These are phyloP conservation scores for Netelia virgata DNA, from an alignment of 2,888 invertebrate species.

Conservation along the genomic window DNA sequence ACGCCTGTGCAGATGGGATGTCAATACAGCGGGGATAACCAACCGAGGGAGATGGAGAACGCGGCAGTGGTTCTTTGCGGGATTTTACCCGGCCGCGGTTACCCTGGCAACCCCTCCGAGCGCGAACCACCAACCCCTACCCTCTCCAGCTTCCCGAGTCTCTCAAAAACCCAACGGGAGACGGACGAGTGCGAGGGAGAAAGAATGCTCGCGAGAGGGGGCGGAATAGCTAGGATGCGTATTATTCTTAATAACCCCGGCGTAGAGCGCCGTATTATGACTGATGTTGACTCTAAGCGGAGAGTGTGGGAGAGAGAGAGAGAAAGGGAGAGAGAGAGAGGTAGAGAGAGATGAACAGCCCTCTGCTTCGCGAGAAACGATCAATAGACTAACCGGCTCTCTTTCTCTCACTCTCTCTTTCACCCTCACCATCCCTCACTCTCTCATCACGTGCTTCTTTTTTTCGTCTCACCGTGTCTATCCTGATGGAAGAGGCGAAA, in stretches of 20 bases:
- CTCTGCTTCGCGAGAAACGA: constrained; percentile 68
- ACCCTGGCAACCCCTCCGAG: constrained; percentile 80
- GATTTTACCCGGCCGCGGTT: constrained; percentile 84
- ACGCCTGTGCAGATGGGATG: constrained; percentile 80
- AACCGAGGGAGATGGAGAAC: constrained; percentile 71
- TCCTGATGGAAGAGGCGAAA: not conserved
- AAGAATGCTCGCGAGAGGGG: constrained; percentile 68
- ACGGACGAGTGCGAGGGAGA: constrained; percentile 66
- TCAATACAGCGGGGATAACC: constrained; percentile 75
- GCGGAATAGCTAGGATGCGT: constrained; percentile 82
- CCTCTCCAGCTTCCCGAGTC: constrained; percentile 66
- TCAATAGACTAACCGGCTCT: constrained; percentile 77
- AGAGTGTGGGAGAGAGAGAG: constrained; percentile 70
- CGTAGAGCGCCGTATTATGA: constrained; percentile 83
- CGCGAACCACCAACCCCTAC: constrained; percentile 70
- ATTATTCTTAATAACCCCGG: constrained; percentile 85
- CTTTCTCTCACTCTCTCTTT: constrained; percentile 26
- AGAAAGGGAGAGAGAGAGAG: not conserved
- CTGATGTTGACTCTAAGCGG: constrained; percentile 84
- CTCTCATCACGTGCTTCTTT: not conserved
- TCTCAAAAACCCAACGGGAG: constrained; percentile 63
- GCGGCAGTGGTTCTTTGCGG: constrained; percentile 82
- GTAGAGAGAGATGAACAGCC: constrained; percentile 28
- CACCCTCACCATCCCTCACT: not conserved
- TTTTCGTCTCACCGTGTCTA: constrained; percentile 13